These are phyloP conservation scores for Drosophila pegasa DNA, from an alignment of 2,888 invertebrate genomes.

Conservation along the genomic window DNA sequence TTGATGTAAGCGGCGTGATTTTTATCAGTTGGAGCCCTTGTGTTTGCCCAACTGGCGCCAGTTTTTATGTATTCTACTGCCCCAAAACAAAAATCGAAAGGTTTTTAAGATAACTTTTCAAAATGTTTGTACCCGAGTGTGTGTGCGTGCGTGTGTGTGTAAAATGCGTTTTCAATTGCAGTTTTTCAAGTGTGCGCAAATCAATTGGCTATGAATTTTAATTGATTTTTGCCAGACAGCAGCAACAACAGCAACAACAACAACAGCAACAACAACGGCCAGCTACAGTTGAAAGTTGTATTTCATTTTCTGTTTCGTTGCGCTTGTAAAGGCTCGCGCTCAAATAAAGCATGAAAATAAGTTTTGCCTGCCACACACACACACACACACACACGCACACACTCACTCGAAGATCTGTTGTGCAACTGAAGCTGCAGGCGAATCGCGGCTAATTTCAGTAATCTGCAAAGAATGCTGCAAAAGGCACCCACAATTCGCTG, in stretches of 20 bases:
- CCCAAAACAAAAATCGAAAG: slow-evolving; percentile 37
- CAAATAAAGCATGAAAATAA: slow-evolving; percentile 81
- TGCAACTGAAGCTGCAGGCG: slow-evolving; percentile 49
- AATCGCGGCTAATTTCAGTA: slow-evolving; percentile 78
- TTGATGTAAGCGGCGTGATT: slow-evolving; percentile 81
- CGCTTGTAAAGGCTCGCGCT: slow-evolving; percentile 72
- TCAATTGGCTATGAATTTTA: slow-evolving; percentile 84
- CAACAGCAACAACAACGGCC: slow-evolving; percentile 12
- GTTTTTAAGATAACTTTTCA: slow-evolving; percentile 25
- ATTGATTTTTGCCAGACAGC: slow-evolving; percentile 76
- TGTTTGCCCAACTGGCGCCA: slow-evolving; percentile 76
- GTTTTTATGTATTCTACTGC: slow-evolving; percentile 58
- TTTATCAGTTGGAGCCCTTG: slow-evolving; percentile 77
- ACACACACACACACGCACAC: slow-evolving; percentile 10
- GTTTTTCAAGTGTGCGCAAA: slow-evolving; percentile 67
- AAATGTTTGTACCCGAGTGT: slow-evolving; percentile 10
- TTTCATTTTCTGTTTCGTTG: slow-evolving; percentile 78
- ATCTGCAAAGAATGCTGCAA: slow-evolving; percentile 71
- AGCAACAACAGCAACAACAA: slow-evolving; percentile 30
- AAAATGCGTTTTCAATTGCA: slow-evolving; percentile 60
- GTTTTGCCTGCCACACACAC: slow-evolving; percentile 58
- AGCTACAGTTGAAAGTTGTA: slow-evolving; percentile 66
- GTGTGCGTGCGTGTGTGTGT: slow-evolving; percentile 22
- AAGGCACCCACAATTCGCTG: slow-evolving; percentile 82
- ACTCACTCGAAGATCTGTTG: slow-evolving; percentile 1